phyloP scores from a whole-genome alignment of 1,140 invertebrate genomes.

The Cherax quadricarinatus region DNA sequence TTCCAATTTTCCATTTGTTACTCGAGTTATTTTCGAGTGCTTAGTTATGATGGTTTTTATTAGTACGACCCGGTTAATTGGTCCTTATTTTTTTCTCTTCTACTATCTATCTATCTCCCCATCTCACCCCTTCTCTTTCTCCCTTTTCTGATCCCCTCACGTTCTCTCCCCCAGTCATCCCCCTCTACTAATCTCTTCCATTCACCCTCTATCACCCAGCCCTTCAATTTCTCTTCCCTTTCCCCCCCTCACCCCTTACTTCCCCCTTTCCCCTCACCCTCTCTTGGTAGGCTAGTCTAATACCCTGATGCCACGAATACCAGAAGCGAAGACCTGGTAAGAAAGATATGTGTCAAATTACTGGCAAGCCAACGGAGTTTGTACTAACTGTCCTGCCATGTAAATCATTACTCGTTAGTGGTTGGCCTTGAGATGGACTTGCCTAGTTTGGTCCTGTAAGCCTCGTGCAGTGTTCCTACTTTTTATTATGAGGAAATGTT shows the following conservation, averaged over 20 bases:
- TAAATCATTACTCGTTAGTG: too few species aligned
- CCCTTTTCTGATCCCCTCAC: neutral
- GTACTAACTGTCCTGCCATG: too few species aligned
- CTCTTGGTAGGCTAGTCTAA: too few species aligned
- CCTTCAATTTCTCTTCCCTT: neutral
- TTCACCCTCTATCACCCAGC: neutral
- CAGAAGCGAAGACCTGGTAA: too few species aligned
- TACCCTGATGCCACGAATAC: too few species aligned
- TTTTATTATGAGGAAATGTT: too few species aligned
- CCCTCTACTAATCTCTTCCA: neutral
- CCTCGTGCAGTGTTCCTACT: too few species aligned
- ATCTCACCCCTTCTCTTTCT: neutral
- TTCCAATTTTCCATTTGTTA: neutral
- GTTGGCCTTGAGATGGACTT: too few species aligned
- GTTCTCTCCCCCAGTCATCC: neutral
- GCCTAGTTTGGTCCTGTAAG: too few species aligned
- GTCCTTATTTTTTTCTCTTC: neutral
- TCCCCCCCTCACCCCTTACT: neutral
- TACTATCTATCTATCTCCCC: neutral
- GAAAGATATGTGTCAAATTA: too few species aligned
- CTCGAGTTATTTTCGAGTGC: neutral
- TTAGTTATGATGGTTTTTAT: slow-evolving; percentile 23
- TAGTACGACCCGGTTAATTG: slow-evolving; percentile 3
- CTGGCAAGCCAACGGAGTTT: too few species aligned
- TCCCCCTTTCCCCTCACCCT: slow-evolving; percentile 2